Conservation (phyloP, 2,888 invertebrate species). For the Axea sp. region DNA sequence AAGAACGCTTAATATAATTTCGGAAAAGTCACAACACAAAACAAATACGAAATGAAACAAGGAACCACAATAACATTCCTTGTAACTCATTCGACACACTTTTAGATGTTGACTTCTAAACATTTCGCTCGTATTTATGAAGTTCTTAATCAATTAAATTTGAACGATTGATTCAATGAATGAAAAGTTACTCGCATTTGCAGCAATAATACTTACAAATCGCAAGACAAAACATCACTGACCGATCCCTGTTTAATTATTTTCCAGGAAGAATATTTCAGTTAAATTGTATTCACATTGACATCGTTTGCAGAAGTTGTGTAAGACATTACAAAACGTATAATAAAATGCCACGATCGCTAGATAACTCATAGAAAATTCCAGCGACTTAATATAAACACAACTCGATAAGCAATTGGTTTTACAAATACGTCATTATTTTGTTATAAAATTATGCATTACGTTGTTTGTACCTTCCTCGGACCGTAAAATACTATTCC, state of each 20-base stretch:
- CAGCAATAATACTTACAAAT: too few species aligned
- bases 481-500: slow-evolving; percentile 26
- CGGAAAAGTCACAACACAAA: too few species aligned
- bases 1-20: too few species aligned
- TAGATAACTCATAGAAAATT: slow-evolving; percentile 39
- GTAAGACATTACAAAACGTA: slow-evolving; percentile 27
- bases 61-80: too few species aligned
- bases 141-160: too few species aligned
- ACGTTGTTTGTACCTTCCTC: slow-evolving; percentile 6
- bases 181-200: too few species aligned
- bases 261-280: slow-evolving; percentile 6
- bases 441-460: slow-evolving; percentile 28
- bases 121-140: too few species aligned
- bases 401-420: too few species aligned
- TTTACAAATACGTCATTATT: slow-evolving; percentile 33
- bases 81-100: too few species aligned
- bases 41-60: too few species aligned
- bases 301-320: slow-evolving; percentile 24
- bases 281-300: slow-evolving; percentile 29
- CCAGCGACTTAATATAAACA: slow-evolving; percentile 10
- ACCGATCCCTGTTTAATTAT: slow-evolving; percentile 2
- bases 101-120: too few species aligned
- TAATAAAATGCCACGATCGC: slow-evolving; percentile 36
- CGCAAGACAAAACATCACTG: slow-evolving; percentile 3
- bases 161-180: too few species aligned